Conservation (phyloP, 2,113 vertebrate genomes). For the Dolichotis patagonum region DNA sequence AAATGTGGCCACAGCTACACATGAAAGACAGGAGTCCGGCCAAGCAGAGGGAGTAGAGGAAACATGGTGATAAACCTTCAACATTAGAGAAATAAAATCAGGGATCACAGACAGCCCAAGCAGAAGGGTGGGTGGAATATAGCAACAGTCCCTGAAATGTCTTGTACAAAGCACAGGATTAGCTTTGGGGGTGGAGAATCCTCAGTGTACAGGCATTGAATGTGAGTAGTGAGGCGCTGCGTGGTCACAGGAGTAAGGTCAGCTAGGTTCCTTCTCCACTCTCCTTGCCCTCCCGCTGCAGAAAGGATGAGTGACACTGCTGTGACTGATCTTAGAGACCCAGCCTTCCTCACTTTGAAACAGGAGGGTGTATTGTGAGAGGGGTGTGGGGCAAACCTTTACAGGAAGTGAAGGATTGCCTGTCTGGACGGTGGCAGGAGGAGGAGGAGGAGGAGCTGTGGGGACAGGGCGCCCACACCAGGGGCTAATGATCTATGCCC, state of each 20-base stretch:
- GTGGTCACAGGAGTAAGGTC: neutral
- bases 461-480: neutral
- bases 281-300: neutral
- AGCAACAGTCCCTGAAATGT: neutral
- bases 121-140: neutral
- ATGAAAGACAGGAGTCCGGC: neutral
- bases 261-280: neutral
- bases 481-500: neutral
- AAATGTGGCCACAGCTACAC: neutral
- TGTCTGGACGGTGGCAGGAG: neutral
- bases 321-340: neutral
- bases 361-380: neutral
- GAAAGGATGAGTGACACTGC: neutral
- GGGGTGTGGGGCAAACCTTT: neutral
- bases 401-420: neutral
- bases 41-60: neutral
- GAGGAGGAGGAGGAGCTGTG: neutral
- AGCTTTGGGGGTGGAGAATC: neutral
- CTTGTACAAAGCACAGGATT: neutral
- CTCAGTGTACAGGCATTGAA: neutral
- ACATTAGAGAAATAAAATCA: neutral
- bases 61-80: neutral
- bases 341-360: neutral
- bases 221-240: neutral
- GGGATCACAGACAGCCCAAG: neutral